Base-by-base conservation (phyloP, 2,888 invertebrate species). In the Nomada hirtipes region DNA sequence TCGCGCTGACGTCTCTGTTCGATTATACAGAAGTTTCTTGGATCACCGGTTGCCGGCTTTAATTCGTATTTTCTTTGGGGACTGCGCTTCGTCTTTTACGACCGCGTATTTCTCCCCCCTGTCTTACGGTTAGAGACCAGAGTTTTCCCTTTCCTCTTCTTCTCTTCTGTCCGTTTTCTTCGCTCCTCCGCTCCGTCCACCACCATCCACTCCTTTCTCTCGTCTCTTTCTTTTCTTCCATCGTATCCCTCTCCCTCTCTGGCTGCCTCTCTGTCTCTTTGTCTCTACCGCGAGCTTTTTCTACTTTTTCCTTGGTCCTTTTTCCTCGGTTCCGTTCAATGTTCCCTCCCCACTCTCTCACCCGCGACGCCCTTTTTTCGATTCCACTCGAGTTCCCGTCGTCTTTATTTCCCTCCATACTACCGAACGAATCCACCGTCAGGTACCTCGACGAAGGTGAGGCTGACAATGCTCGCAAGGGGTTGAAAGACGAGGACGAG, bases 41-140 rank as follows among this genome's bases (percentile, higher is more conserved):
- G 87, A 88, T 88, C 85, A 86, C 82, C 79, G 86, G 84, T 87
- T 86, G 88, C 90, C 88, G 88, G 91, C 89, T 92, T 91, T 92
- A 92, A 93, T 93, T 92, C 91, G 92, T 91, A 92, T 93, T 92
- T 93, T 92, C 92, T 92, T 92, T 90, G 89, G 91, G 90, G 89
- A 91, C 91, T 86, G 86, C 87, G 90, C 86, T 88, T 87, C 88
- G 89, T 83, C 87, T 92, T 93, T 93, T 93, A 93, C 92, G 92
- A 92, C 90, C 91, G 84, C 91, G 91, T 91, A 91, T 93, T 90
- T 88, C 88, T 91, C 87, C 88, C 89, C 86, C 86, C 87, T 86
- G 79, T 88, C 87, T 85, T 82, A 84, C 80, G 84, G 89, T 87
- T 88, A 79, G 89, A 88, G 86, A 83, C 86, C 85, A 50, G 86